Conservation (phyloP, 2,888 invertebrate species). For the Nomada ferruginata region DNA sequence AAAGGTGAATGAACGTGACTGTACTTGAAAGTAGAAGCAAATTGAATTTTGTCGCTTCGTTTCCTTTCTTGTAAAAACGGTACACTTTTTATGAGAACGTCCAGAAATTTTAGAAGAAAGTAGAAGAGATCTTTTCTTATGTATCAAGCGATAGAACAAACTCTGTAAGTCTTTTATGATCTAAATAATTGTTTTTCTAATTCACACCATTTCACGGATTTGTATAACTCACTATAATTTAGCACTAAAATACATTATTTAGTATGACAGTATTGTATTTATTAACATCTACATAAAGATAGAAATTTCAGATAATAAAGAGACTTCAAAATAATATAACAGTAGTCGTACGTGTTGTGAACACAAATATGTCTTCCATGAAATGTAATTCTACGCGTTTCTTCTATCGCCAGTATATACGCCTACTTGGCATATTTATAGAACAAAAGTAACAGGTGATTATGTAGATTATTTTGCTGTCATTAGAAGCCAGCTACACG, state of each 20-base stretch:
- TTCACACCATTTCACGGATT: too few relatives aligned
- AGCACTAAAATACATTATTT: too few relatives aligned
- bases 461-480: constrained; percentile 15
- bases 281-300: too few relatives aligned
- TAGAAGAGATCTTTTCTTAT: neutral
- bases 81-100: neutral
- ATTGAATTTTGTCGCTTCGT: neutral
- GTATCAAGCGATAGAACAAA: too few relatives aligned
- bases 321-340: too few relatives aligned
- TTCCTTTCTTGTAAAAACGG: neutral
- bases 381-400: constrained; percentile 20
- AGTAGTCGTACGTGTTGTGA: too few relatives aligned
- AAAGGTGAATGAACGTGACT: constrained; percentile 16
- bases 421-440: constrained; percentile 31
- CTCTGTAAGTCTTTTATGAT: too few relatives aligned
- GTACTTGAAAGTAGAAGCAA: neutral
- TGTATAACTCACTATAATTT: too few relatives aligned
- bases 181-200: too few relatives aligned
- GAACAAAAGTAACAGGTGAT: constrained; percentile 37
- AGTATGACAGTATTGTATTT: too few relatives aligned
- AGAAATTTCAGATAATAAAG: too few relatives aligned
- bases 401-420: neutral
- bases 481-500: constrained; percentile 13
- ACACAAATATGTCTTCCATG: neutral
- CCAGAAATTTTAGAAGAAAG: neutral